Evolutionary conservation across 2,113 vertebrate species (phyloP), one percentile per base, ranked within the genome.

Genomic region (Pachypanchax playfairii): DNA sequence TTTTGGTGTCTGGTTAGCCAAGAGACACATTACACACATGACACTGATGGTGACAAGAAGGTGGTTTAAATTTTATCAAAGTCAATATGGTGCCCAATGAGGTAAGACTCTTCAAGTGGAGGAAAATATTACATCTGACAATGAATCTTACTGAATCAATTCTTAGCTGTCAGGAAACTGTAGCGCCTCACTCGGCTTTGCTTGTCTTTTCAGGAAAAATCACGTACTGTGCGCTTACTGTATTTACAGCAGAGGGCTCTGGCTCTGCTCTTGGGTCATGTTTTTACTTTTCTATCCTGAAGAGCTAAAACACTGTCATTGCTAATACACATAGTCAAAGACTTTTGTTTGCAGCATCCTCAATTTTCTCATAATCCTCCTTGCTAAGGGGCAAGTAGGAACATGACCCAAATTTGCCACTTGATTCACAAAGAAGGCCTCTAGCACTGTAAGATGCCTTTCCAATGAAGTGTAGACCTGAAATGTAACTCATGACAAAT

Each of bases 241-340:
- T 80, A 72, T 72, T 44, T 65, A 56, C 73, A 62, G 70, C 6
- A 36, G 79, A 80, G 81, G 76, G 79, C 80, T 75, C 17, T 2
- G 71, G 68, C 76, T 80, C 77, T 82, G 71, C 79, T 71, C 68
- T 65, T 4, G 77, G 75, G 77, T 83, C 79, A 73, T 65, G 68
- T 82, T 84, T 77, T 79, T 75, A 75, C 75, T 80, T 83, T 83
- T 83, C 54, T 83, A 86, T 58, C 72, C 71, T 81, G 65, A 79
- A 81, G 77, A 86, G 83, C 79, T 80, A 81, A 81, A 56, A 53
- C 71, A 52, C 75, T 73, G 61, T 61, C 72, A 46, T 70, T 70
- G 84, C 71, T 61, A 53, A 68, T 70, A 67, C 62, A 70, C 51
- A 58, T 21, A 61, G 58, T 75, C 35, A 60, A 44, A 33, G 17